Percentiles rank a stretch among this genome's conserved stretches.
Evolutionary conservation across 1,140 invertebrate genomes (phyloP).

Genomic region (Musca domestica): DNA sequence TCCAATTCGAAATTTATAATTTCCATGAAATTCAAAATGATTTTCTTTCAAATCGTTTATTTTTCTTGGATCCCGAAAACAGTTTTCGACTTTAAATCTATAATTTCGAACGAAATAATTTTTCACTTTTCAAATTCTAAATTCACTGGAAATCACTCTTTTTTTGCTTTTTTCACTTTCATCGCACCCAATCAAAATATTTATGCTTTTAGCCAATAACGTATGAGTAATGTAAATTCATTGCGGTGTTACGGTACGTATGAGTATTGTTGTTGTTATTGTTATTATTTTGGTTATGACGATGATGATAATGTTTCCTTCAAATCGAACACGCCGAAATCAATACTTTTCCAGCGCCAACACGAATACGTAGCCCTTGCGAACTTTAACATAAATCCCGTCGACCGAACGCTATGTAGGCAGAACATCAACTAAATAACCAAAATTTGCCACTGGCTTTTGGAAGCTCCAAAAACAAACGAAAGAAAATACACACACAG

Average conservation of each 20-base stretch:
- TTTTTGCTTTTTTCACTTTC: slow-evolving; percentile 15
- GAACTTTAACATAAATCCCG: slow-evolving; percentile 11
- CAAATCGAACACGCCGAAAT: neutral
- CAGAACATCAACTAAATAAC: slow-evolving; percentile 35
- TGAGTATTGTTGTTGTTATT: neutral
- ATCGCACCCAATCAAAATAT: slow-evolving; percentile 23
- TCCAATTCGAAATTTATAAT: too few species aligned
- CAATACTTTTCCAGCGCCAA: too few species aligned
- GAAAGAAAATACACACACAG: too few species aligned
- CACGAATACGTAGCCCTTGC: too few species aligned
- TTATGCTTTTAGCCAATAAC: neutral
- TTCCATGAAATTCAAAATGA: too few species aligned
- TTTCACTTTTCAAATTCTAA: neutral
- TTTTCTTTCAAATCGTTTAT: too few species aligned
- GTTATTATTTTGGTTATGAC: neutral
- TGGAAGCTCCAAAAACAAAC: neutral
- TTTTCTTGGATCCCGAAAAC: too few species aligned
- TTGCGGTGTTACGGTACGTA: neutral
- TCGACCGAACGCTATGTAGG: slow-evolving; percentile 32
- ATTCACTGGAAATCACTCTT: neutral
- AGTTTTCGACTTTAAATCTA: too few species aligned
- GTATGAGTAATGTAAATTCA: slow-evolving; percentile 6
- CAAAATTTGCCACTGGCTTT: slow-evolving; percentile 11
- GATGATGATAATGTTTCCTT: neutral
- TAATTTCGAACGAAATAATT: neutral